Evolutionary conservation across 1,140 invertebrate species (phyloP), one percentile per base, ranked within the genome.

Genomic region (Myzus persicae): DNA sequence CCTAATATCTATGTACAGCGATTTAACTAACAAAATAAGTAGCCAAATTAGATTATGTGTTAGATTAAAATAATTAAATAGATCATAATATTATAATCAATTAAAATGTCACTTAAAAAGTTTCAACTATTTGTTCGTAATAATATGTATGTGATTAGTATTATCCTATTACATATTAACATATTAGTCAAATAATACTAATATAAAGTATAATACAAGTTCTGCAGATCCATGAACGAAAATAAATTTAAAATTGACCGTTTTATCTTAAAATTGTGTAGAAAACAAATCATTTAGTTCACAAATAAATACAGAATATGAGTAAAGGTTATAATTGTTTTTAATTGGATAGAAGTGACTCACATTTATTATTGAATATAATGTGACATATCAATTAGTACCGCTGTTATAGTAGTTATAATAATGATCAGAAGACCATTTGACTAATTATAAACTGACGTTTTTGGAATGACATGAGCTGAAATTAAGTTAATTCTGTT

Each of bases 401-500:
- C 11, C 59, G 20, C 7, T n/a, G 11, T 67, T n/a, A 14, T n/a
- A 67, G 11, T 67, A 67, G 11, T 67, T 67, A 18, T 18, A 67
- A 31, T 67, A 67, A 67, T 67, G 31, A 67, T n/a, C 11, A n/a
- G 31, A n/a, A 67, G 3, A 67, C 11, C 31, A 14, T n/a, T 67
- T 11, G 31, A 67, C 14, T n/a, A 31, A 89, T n/a, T 24, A 8
- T 89, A 48, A 36, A 36, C 46, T 51, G 1, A 48, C 5, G 31
- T 89, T 89, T n/a, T 22, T 14, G 18, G 20, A 89, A 48, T 46
- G 36, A 89, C 36, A 38, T 36, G 6, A 36, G n/a, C 24, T 84
- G 44, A 90, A n/a, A 67, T 90, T 90, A 59, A 24, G 51, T 59
- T 91, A 76, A 42, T 91, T 36, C 22, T 92, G 44, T 81, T 91